Conservation (phyloP, 2,797 vertebrate genomes). For the Rhinatrema bivittatum region DNA sequence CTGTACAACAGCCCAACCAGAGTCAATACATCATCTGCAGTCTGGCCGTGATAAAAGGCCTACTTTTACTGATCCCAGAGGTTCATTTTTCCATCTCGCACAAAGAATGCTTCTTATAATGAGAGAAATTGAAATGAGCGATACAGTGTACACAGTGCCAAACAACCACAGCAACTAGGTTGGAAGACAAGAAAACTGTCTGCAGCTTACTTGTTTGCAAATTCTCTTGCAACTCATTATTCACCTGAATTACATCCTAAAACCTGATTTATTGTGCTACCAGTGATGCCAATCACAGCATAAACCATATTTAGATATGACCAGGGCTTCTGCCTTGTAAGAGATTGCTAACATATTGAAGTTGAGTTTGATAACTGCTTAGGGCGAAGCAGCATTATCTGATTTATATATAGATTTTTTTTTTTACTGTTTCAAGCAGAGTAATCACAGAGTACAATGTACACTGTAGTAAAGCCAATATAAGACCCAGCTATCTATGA, state of each 20-base stretch:
- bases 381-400: slow-evolving; percentile 11
- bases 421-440: background rate
- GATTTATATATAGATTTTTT: no score
- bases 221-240: no score
- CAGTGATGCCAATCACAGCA: no score
- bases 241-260: no score
- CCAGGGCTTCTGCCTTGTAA: background rate
- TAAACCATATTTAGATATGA: slow-evolving; percentile 1
- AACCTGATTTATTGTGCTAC: no score
- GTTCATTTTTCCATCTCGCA: background rate
- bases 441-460: background rate
- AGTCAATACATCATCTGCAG: background rate
- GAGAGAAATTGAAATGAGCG: no score
- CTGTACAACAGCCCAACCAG: background rate
- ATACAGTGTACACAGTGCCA: no score
- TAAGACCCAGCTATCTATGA: no score
- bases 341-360: slow-evolving; percentile 13
- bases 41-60: background rate
- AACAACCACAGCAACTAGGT: no score
- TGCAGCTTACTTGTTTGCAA: no score
- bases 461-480: slow-evolving; percentile 14
- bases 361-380: slow-evolving; percentile 8
- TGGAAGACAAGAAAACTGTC: no score
- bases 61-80: background rate
- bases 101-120: no score